Conservation (phyloP, 2,888 invertebrate genomes). For the Leptopterna dolabrata region DNA sequence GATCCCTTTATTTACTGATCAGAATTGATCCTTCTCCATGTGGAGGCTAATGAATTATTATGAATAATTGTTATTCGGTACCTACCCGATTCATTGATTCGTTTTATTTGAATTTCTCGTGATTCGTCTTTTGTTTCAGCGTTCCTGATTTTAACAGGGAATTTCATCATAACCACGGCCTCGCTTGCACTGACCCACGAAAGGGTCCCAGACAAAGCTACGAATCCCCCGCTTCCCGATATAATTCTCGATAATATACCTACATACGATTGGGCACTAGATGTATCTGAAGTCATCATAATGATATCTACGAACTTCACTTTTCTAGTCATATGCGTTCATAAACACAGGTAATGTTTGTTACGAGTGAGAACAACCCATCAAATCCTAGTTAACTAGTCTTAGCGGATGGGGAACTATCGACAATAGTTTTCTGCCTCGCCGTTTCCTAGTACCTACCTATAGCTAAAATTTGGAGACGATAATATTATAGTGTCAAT, state of each 20-base stretch:
- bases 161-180: constrained; percentile 75
- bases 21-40: no score
- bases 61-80: no score
- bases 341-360: constrained; percentile 79
- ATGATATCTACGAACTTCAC: constrained; percentile 83
- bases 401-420: no score
- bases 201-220: constrained; percentile 82
- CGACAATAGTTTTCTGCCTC: no score
- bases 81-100: no score
- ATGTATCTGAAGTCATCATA: constrained; percentile 87
- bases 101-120: background rate
- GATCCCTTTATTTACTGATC: no score
- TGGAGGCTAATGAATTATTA: no score
- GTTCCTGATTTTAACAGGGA: constrained; percentile 73
- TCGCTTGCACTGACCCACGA: constrained; percentile 89
- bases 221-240: constrained; percentile 84
- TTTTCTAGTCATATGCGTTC: constrained; percentile 82
- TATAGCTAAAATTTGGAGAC: no score
- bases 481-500: no score
- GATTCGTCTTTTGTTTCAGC: constrained; percentile 67
- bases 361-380: no score
- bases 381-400: no score
- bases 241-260: constrained; percentile 82
- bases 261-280: constrained; percentile 80
- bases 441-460: no score